These are phyloP conservation scores for Remorina albescens DNA, from an alignment of 2,797 vertebrate species.

Conservation along the genomic window DNA sequence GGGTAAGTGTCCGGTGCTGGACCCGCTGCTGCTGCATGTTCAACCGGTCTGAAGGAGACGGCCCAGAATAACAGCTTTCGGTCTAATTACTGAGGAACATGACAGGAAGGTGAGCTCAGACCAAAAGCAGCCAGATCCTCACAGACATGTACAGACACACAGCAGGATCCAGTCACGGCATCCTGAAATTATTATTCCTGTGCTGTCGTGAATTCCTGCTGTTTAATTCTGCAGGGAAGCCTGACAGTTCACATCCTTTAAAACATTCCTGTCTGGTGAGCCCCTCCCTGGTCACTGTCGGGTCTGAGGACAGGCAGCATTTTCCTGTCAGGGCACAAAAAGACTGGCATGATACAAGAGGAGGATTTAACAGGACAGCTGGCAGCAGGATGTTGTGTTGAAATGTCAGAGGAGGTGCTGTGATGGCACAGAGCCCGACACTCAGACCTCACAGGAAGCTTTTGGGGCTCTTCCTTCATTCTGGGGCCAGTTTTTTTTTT, in stretches of 20 bases:
- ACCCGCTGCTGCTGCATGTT: conserved; percentile 9
- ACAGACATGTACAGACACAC: neutral
- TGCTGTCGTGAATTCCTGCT: conserved; percentile 31
- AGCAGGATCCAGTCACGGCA: too few relatives aligned
- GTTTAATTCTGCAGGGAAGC: neutral
- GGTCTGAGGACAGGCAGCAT: conserved; percentile 43
- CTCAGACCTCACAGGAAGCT: neutral
- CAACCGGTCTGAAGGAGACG: neutral
- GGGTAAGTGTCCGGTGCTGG: conserved; percentile 47
- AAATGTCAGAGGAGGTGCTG: neutral
- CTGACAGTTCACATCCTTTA: conserved; percentile 23
- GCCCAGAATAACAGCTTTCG: neutral
- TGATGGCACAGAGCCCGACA: neutral
- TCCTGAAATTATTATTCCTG: too few relatives aligned
- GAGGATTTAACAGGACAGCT: neutral
- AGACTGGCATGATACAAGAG: neutral
- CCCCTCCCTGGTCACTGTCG: conserved; percentile 56
- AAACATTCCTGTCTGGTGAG: too few relatives aligned
- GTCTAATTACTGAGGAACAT: neutral
- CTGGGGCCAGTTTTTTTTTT: neutral
- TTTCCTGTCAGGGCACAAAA: neutral
- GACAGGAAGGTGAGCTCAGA: conserved; percentile 13
- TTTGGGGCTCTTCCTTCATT: neutral
- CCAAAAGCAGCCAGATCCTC: conserved; percentile 6
- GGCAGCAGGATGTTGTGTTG: neutral